These are phyloP conservation scores for Streptopelia turtur DNA, from an alignment of 2,797 vertebrate genomes.

Conservation along the genomic window DNA sequence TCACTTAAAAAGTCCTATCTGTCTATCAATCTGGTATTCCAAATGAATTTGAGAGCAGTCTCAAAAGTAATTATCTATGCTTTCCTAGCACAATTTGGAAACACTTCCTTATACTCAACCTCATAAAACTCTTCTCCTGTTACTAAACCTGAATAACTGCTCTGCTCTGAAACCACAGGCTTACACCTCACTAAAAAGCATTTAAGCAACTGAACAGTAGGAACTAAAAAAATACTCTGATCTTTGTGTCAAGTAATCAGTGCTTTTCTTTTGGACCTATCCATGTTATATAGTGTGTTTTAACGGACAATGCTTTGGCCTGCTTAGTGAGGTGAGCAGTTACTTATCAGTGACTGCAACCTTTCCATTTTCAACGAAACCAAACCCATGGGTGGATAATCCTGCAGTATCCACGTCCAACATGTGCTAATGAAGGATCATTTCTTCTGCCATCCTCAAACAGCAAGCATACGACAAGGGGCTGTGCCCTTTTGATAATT, in stretches of 20 bases:
- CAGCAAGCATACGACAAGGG: background rate
- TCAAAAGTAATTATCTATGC: background rate
- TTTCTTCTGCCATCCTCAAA: background rate
- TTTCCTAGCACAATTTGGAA: constrained; percentile 45
- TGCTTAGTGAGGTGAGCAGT: background rate
- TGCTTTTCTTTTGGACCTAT: background rate
- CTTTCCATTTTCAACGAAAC: background rate
- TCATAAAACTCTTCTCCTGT: constrained; percentile 34
- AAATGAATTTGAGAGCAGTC: background rate
- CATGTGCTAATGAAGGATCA: fast-evolving
- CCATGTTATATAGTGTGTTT: fast-evolving
- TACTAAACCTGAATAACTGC: constrained; percentile 19
- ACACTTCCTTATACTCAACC: background rate
- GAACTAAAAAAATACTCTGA: background rate
- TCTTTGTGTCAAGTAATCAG: background rate
- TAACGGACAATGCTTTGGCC: background rate
- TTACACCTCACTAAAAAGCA: constrained; percentile 24
- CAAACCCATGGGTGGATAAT: background rate
- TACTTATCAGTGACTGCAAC: background rate
- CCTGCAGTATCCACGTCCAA: background rate
- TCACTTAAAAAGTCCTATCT: background rate
- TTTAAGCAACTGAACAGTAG: background rate
- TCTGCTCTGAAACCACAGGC: constrained; percentile 20
- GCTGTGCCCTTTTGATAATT: background rate
- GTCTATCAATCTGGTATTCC: constrained; percentile 4